Conservation (phyloP, 2,113 vertebrate species). For the Notarius lentiginosus region DNA sequence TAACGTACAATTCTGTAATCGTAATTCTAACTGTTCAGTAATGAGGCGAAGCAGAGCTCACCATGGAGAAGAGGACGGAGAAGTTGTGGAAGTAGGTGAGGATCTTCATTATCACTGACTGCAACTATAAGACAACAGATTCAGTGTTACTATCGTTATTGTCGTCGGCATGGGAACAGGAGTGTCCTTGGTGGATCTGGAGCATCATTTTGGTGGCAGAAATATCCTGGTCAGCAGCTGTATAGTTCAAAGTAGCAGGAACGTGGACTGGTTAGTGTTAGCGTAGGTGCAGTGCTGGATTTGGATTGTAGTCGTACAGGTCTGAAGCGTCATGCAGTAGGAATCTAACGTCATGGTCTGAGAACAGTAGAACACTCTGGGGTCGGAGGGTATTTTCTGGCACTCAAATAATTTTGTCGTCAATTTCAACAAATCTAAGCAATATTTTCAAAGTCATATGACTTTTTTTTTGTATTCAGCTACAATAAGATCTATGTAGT, state of each 20-base stretch:
- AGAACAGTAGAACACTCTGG: background rate
- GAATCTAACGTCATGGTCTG: no score
- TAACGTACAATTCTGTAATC: background rate
- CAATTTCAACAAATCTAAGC: no score
- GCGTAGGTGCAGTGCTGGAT: no score
- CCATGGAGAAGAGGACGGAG: slow-evolving; percentile 95
- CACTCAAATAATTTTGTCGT: no score
- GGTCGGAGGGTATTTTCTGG: no score
- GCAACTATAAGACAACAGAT: slow-evolving; percentile 73
- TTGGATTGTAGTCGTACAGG: background rate
- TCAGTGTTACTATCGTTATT: background rate
- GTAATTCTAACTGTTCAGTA: background rate
- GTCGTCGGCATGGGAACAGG: background rate
- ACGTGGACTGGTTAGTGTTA: no score
- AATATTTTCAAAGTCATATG: no score
- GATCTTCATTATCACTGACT: slow-evolving; percentile 91
- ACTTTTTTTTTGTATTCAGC: no score
- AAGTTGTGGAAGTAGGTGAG: slow-evolving; percentile 91
- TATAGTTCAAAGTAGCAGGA: background rate
- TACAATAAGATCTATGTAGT: no score
- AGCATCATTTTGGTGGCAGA: no score
- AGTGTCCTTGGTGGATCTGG: background rate
- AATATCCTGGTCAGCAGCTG: no score
- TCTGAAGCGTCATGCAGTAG: no score
- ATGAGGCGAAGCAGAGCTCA: slow-evolving; percentile 62